phyloP scores from a whole-genome alignment of 37 sponge, comb jelly and placozoan genomes.

The Oopsacas minuta region DNA sequence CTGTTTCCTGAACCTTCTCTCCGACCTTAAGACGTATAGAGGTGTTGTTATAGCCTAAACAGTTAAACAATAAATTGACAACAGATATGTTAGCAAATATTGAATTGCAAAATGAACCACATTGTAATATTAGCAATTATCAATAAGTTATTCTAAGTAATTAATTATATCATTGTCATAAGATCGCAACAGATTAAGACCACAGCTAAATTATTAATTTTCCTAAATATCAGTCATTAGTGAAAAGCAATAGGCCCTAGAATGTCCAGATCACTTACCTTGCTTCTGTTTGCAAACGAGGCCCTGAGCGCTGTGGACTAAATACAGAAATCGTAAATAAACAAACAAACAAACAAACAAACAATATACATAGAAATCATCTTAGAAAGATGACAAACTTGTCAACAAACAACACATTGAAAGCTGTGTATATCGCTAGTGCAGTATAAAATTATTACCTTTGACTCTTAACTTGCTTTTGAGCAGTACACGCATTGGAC shows the following conservation, averaged over 20 bases:
- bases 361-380: neutral
- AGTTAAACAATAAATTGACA: neutral
- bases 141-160: too few relatives aligned
- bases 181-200: too few relatives aligned
- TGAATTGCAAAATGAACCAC: too few relatives aligned
- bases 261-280: neutral
- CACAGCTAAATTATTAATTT: neutral
- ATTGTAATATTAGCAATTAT: too few relatives aligned
- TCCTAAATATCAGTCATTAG: neutral
- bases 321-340: too few relatives aligned
- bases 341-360: neutral
- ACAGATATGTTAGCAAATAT: too few relatives aligned
- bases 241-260: too few relatives aligned
- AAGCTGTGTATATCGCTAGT: neutral
- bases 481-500: neutral
- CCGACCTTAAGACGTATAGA: neutral
- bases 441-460: too few relatives aligned
- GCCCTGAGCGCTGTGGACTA: conserved; percentile 12
- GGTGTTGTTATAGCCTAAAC: conserved; percentile 4
- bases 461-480: neutral
- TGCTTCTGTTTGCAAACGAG: neutral
- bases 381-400: too few relatives aligned
- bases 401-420: too few relatives aligned
- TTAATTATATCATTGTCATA: too few relatives aligned
- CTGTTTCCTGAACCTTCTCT: neutral